A percentile compares a stretch with the other conserved stretches of the same genome.
Evolutionary conservation across 1,140 invertebrate genomes (phyloP).

Genomic region (Brachystomella parvula): DNA sequence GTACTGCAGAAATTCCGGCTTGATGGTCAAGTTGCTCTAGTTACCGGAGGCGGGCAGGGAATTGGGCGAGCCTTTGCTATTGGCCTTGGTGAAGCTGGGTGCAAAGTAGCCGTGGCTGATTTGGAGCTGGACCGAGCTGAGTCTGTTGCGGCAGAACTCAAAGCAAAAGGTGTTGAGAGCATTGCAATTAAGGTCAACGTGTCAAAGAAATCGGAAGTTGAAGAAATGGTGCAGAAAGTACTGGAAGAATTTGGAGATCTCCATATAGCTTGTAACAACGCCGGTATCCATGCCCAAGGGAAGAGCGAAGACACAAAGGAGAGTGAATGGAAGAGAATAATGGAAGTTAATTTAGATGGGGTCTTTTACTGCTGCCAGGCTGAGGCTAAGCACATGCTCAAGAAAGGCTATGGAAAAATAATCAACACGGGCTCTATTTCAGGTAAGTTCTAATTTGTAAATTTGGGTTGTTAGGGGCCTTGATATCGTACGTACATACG

Average conservation of each 20-base stretch:
- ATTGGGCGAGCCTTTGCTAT: conserved; percentile 26
- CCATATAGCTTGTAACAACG: conserved; percentile 31
- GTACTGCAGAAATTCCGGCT: conserved; percentile 22
- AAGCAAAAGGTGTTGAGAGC: conserved; percentile 21
- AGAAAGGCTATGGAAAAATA: conserved; percentile 22
- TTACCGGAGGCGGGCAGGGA: conserved; percentile 28
- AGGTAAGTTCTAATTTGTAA: no score
- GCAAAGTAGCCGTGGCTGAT: conserved; percentile 28
- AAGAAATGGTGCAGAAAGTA: conserved; percentile 26
- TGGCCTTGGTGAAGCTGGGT: conserved; percentile 28
- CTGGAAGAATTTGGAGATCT: conserved; percentile 19
- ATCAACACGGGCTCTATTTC: conserved; percentile 33
- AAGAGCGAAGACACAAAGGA: conserved; percentile 25
- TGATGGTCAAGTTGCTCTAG: conserved; percentile 27
- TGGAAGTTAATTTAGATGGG: conserved; percentile 29
- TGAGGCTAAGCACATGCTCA: conserved; percentile 31
- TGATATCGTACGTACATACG: no score
- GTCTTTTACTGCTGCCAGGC: conserved; percentile 35
- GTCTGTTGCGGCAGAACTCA: conserved; percentile 15
- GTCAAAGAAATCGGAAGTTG: conserved; percentile 26
- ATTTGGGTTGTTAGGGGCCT: no score
- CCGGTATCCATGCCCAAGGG: conserved; percentile 22
- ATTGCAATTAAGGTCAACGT: conserved; percentile 28
- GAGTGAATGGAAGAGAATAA: conserved; percentile 24
- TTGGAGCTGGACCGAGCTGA: conserved; percentile 17